Conservation (phyloP, 2,888 invertebrate species). For the Linnaemya vulpina region DNA sequence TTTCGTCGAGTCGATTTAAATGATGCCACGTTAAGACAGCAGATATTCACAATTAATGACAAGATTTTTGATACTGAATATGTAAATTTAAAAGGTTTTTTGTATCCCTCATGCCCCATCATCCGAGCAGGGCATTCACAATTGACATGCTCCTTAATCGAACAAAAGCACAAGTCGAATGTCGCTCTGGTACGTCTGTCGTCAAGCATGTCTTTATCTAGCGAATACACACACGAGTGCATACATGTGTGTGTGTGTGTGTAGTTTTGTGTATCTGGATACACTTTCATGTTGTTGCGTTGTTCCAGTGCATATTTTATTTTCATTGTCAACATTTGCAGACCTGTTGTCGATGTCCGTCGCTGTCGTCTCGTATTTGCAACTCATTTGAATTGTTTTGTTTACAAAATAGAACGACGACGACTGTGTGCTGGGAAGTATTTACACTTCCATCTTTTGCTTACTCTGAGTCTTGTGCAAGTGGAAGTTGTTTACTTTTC, state of each 20-base stretch:
- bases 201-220: too few relatives aligned
- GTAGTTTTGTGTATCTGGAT: neutral
- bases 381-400: conserved; percentile 57
- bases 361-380: conserved; percentile 44
- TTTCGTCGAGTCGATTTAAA: too few relatives aligned
- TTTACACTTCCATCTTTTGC: conserved; percentile 33
- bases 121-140: too few relatives aligned
- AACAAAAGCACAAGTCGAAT: too few relatives aligned
- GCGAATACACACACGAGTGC: too few relatives aligned
- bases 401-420: neutral
- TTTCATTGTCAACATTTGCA: conserved; percentile 50
- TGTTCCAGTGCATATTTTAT: neutral
- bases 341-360: conserved; percentile 52
- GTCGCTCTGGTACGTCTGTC: too few relatives aligned
- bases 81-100: too few relatives aligned
- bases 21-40: too few relatives aligned
- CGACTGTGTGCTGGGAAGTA: conserved; percentile 20
- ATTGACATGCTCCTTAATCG: too few relatives aligned
- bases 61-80: too few relatives aligned
- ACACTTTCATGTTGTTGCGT: neutral
- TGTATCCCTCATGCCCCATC: too few relatives aligned
- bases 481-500: conserved; percentile 7
- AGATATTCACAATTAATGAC: too few relatives aligned
- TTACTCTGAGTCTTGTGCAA: conserved; percentile 3
- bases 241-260: neutral